phyloP scores from a whole-genome alignment of 2,888 invertebrate genomes.

The Stenodema calcarata region DNA sequence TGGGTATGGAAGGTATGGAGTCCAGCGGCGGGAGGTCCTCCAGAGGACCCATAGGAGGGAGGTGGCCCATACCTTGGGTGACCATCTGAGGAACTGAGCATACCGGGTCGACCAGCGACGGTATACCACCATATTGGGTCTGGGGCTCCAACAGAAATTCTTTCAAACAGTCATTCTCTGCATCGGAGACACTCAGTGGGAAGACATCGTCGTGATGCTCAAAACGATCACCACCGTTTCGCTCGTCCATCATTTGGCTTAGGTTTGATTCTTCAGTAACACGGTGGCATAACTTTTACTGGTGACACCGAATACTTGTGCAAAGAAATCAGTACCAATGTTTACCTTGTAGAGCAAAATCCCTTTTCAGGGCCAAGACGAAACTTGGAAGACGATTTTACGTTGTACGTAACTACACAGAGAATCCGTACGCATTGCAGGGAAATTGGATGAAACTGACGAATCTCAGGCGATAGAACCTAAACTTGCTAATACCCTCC shows the following conservation, averaged over 20 bases:
- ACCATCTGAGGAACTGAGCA: background rate
- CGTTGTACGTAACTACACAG: background rate
- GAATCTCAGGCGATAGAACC: background rate
- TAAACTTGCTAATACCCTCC: background rate
- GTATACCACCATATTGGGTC: slow-evolving; percentile 33
- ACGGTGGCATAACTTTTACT: slow-evolving; percentile 44
- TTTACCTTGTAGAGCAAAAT: slow-evolving; percentile 31
- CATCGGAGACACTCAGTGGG: slow-evolving; percentile 57
- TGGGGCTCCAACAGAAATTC: slow-evolving; percentile 58
- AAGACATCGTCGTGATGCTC: slow-evolving; percentile 58
- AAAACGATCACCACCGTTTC: slow-evolving; percentile 58
- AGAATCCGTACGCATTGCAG: background rate
- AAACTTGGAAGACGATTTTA: background rate
- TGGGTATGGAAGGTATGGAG: slow-evolving; percentile 38
- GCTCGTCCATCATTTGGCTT: slow-evolving; percentile 58
- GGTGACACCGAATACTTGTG: background rate
- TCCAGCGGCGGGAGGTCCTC: slow-evolving; percentile 1
- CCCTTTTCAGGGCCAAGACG: background rate
- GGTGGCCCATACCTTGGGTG: background rate
- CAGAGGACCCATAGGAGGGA: background rate
- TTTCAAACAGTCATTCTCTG: slow-evolving; percentile 58
- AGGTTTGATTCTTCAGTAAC: slow-evolving; percentile 52
- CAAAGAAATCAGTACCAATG: slow-evolving; percentile 23
- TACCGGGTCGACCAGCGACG: slow-evolving; percentile 22
- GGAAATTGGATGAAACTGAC: background rate